phyloP scores from a whole-genome alignment of 64 coral and sea anemone genomes.

The Orbicella faveolata region DNA sequence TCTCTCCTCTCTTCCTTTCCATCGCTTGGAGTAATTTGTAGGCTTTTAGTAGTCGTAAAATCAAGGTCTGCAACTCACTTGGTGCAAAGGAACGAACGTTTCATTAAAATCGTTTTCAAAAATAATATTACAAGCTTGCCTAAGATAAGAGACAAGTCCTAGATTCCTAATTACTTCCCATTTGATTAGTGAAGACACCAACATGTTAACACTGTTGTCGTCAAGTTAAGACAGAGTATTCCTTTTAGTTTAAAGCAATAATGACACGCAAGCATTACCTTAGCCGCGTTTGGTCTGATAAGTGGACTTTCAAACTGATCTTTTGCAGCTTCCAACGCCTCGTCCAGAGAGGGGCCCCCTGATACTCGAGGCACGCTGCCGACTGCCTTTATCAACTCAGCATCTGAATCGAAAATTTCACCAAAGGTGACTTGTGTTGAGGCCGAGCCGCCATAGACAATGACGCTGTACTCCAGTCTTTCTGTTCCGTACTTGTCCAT shows the following conservation, averaged over 20 bases:
- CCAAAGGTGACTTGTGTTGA: conserved; percentile 53
- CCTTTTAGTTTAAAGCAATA: neutral
- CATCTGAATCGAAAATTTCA: conserved; percentile 50
- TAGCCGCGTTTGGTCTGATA: conserved; percentile 52
- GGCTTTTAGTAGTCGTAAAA: too few relatives aligned
- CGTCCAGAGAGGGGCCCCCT: conserved; percentile 52
- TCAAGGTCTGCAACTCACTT: too few relatives aligned
- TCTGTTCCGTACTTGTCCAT: conserved; percentile 62
- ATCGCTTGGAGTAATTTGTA: too few relatives aligned
- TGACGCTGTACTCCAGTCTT: conserved; percentile 63
- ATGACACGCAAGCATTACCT: conserved; percentile 7
- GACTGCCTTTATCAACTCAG: conserved; percentile 47
- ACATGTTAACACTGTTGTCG: too few relatives aligned
- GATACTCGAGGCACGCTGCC: conserved; percentile 39
- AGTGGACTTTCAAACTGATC: conserved; percentile 55
- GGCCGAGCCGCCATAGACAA: conserved; percentile 61
- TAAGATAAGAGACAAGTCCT: too few relatives aligned
- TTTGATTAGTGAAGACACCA: too few relatives aligned
- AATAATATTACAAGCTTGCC: too few relatives aligned
- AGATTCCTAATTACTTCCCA: too few relatives aligned
- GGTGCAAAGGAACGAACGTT: too few relatives aligned
- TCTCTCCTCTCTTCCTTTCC: too few relatives aligned
- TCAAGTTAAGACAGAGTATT: too few relatives aligned
- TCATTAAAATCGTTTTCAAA: too few relatives aligned
- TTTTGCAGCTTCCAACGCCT: conserved; percentile 64